Base-by-base conservation (phyloP, 2,888 invertebrate species). In the Buathra laborator region DNA sequence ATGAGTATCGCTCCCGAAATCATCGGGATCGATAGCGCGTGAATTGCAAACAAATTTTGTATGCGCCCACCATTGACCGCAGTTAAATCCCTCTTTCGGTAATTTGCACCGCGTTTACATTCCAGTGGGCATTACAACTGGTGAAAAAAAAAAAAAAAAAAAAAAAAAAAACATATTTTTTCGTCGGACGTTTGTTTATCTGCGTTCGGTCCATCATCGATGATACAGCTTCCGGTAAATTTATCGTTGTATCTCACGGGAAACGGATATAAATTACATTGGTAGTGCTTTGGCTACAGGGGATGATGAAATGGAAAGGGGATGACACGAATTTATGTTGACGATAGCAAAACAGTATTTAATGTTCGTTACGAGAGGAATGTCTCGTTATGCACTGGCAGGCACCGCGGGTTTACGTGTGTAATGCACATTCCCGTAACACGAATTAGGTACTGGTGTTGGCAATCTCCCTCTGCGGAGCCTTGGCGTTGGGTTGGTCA, bases 361-460 rank as follows among this genome's bases (percentile, higher is more conserved):
- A 87, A 87, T 87, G 86, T 85, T 81, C 84, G 84, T 81, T 86
- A 79, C 86, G 79, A 77, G 78, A 77, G 80, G 78, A 87, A 87
- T 82, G 82, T 81, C 78, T 84, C 80, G 86, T 87, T 84, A 84
- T 84, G 82, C 79, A 75, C 44, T 70, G 51, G 53, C 67, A 77
- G 66, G 19, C 51, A 48, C 72, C 67, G 72, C 67, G 72, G 53
- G 59, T 76, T 48, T 43, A 51, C n/a, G 56, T 59, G 5, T 24
- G 76, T 67, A 24, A 37, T 67, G 24, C 56, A 46, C 64, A 70
- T 71, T 67, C 32, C 1, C 48, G 76, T 53, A 32, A 75, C 56
- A 24, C 62, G 68, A 64, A 81, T 75, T 70, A 51, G 62, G 43
- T 37, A 51, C 44, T 62, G 70, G 44, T 32, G 62, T 62, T 62